Percentiles rank a stretch among this genome's conserved stretches.
phyloP scores from a whole-genome alignment of 2,113 vertebrate species.

The Meles meles region DNA sequence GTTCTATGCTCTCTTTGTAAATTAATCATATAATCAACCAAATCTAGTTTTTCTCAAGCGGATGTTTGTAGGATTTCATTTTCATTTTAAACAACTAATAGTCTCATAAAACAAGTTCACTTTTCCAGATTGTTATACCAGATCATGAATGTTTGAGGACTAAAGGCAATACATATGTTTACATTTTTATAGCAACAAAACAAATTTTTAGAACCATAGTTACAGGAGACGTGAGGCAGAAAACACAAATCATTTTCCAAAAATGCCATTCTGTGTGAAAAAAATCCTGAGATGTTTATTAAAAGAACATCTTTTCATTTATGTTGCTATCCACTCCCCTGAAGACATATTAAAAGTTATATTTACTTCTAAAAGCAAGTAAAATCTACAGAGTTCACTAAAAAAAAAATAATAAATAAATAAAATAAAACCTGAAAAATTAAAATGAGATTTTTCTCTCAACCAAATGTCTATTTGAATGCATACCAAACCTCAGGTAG shows the following conservation, averaged over 20 bases:
- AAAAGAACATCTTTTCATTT: not conserved
- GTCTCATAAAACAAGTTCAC: not conserved
- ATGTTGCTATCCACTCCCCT: not conserved
- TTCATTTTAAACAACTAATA: not conserved
- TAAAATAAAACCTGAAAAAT: not conserved
- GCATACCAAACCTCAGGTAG: not conserved
- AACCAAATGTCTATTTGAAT: not conserved
- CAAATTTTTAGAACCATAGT: conserved; percentile 7
- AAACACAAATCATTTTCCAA: not conserved
- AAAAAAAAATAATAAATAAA: not conserved
- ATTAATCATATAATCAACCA: not conserved
- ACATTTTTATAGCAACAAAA: conserved; percentile 28
- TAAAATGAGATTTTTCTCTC: not conserved
- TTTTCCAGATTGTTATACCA: not conserved
- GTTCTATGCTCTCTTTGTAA: not conserved
- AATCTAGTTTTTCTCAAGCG: not conserved
- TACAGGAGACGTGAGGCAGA: conserved; percentile 7
- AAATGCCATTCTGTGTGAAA: not conserved
- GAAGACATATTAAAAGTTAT: not conserved
- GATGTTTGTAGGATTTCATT: not conserved
- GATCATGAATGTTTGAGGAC: not conserved
- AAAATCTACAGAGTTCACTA: not conserved
- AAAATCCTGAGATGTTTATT: not conserved
- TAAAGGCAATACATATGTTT: not conserved
- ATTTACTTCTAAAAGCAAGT: not conserved